Evolutionary conservation across 1,140 invertebrate genomes (phyloP).

Genomic region (Teleopsis dalmanni): DNA sequence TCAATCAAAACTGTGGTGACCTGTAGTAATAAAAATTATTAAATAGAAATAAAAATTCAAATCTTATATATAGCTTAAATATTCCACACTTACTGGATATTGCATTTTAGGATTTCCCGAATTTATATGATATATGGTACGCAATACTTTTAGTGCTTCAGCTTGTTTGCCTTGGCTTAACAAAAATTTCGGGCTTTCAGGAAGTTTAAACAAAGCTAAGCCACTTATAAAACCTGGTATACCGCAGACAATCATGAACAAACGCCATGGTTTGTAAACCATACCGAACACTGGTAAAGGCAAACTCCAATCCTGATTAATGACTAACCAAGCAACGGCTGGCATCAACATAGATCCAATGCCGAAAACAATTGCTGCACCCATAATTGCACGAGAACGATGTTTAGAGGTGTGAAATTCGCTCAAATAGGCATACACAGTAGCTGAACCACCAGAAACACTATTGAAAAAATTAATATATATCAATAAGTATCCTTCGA

Average conservation of each 20-base stretch:
- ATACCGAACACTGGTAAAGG: constrained; percentile 13
- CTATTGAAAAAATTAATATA: constrained; percentile 4
- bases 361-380: constrained; percentile 22
- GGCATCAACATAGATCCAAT: constrained; percentile 19
- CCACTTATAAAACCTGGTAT: constrained; percentile 14
- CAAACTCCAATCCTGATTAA: constrained; percentile 20
- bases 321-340: constrained; percentile 15
- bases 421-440: constrained; percentile 20
- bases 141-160: constrained; percentile 52
- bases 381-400: constrained; percentile 19
- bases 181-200: constrained; percentile 69
- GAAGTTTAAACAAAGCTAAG: constrained; percentile 49
- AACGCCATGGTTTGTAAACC: constrained; percentile 20
- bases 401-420: constrained; percentile 18
- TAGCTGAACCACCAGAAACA: constrained; percentile 18
- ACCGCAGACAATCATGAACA: constrained; percentile 18
- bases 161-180: constrained; percentile 52
- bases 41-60: background rate
- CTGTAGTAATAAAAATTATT: background rate
- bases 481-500: background rate
- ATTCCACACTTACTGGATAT: constrained; percentile 9
- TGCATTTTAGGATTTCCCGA: constrained; percentile 40
- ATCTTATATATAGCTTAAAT: background rate
- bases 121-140: constrained; percentile 53
- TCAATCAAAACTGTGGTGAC: background rate